Conservation (phyloP, 1,140 invertebrate genomes). For the Bombyx mandarina region DNA sequence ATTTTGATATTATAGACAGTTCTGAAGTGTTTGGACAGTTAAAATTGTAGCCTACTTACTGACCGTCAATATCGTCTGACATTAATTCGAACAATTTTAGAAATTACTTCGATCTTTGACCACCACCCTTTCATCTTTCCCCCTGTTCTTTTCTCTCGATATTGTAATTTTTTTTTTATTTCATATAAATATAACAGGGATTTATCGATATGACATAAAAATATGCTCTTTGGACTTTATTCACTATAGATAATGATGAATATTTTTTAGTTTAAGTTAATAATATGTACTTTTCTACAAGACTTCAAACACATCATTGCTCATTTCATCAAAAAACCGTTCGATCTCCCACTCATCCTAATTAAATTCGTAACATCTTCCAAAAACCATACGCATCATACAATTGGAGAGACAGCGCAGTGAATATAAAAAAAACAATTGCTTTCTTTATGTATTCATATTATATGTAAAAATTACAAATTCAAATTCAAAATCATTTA, state of each 20-base stretch:
- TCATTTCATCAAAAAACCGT: conserved; percentile 1
- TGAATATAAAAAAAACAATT: background rate
- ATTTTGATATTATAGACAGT: too few relatives aligned
- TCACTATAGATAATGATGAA: background rate
- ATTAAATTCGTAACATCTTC: background rate
- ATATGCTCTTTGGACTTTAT: conserved; percentile 1
- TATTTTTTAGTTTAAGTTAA: background rate
- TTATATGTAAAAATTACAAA: too few relatives aligned
- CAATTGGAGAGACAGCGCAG: background rate
- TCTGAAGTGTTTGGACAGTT: too few relatives aligned
- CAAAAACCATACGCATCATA: background rate
- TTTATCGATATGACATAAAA: background rate
- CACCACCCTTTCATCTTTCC: background rate
- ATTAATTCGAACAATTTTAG: conserved; percentile 1
- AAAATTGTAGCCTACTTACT: background rate
- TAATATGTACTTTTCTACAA: conserved; percentile 1
- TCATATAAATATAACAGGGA: background rate
- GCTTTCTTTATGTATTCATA: background rate
- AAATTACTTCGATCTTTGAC: background rate
- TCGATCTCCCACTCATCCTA: background rate
- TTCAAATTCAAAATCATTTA: too few relatives aligned
- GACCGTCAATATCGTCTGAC: background rate
- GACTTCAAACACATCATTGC: background rate
- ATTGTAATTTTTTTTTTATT: background rate
- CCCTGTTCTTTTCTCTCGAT: background rate